Percentiles rank a stretch among this genome's conserved stretches.
phyloP scores from a whole-genome alignment of 2,113 vertebrate species.

The Electrona antarctica region DNA sequence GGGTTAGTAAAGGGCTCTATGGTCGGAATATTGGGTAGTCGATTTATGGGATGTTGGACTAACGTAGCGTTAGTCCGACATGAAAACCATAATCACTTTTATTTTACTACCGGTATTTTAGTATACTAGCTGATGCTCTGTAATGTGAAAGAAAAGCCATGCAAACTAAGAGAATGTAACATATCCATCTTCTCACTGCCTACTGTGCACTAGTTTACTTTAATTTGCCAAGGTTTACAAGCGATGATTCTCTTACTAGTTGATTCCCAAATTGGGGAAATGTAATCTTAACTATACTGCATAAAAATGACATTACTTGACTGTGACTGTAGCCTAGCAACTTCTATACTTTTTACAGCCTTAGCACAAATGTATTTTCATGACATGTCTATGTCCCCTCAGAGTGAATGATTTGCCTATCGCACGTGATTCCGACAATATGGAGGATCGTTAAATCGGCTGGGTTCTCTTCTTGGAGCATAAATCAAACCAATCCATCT shows the following conservation, averaged over 20 bases:
- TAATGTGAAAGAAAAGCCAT: background rate
- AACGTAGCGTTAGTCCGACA: too few relatives aligned
- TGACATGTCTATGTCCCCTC: conserved; percentile 45
- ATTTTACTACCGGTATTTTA: too few relatives aligned
- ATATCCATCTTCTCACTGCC: background rate
- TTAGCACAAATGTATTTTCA: conserved; percentile 34
- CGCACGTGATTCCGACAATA: conserved; percentile 54
- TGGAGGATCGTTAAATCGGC: conserved; percentile 72
- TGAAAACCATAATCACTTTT: too few relatives aligned
- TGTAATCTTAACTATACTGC: background rate
- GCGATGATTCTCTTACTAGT: background rate
- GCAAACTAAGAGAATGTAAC: background rate
- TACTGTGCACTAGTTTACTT: background rate
- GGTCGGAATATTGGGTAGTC: too few relatives aligned
- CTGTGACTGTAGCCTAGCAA: background rate
- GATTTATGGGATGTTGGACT: too few relatives aligned
- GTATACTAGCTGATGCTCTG: background rate
- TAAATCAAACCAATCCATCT: conserved; percentile 78
- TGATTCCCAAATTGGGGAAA: background rate
- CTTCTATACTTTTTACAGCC: background rate
- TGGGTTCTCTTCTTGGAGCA: conserved; percentile 63
- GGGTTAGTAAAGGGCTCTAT: too few relatives aligned
- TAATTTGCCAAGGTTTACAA: background rate
- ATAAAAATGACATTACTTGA: background rate
- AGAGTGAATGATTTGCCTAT: conserved; percentile 38